Evolutionary conservation across 2,113 vertebrate species (phyloP), one percentile per base, ranked within the genome.

Genomic region (Dunckerocampus dactyliophorus): DNA sequence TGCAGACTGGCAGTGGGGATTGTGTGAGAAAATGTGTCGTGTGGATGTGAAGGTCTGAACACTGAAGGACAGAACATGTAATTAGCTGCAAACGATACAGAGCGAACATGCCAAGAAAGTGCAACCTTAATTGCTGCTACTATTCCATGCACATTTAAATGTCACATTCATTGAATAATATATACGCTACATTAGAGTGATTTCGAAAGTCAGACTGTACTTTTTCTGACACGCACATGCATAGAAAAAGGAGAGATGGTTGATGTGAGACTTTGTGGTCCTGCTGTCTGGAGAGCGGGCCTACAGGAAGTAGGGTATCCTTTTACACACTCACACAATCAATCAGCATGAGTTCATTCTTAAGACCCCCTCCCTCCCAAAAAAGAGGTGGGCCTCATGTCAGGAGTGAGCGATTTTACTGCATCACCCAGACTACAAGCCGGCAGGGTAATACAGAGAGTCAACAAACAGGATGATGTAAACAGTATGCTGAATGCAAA

Each of bases 301-400:
- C 67, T 67, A 76, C 83, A 90, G 89, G 85, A 90, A 89, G 81
- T 84, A 76, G 64, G 76, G 85, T 86, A 85, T 90, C 87, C 68
- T 83, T 87, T 90, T 90, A 89, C 86, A 87, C 82, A 74, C 68
- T 83, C 79, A 68, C 80, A 87, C 76, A 90, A 85, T 88, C 85
- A 87, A 86, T 88, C 87, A 88, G 85, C 82, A 82, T 87, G 88
- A 90, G 82, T 87, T 89, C 87, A 85, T 84, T 82, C 80, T 81
- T 63, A 78, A 82, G 76, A 76, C 80, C 76, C 11, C 31, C 31
- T 4, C 39, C 39, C 3, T 11, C 39, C 13, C 13, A 81, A 63
- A 80, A 79, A 74, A 62, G 39, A 58, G 59, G 58, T 20, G 17
- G 34, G 48, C 56, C 77, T 69, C 49, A 53, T 45, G 48, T 79